phyloP scores from a whole-genome alignment of 2,888 invertebrate genomes.

The Phytoseiulus persimilis region DNA sequence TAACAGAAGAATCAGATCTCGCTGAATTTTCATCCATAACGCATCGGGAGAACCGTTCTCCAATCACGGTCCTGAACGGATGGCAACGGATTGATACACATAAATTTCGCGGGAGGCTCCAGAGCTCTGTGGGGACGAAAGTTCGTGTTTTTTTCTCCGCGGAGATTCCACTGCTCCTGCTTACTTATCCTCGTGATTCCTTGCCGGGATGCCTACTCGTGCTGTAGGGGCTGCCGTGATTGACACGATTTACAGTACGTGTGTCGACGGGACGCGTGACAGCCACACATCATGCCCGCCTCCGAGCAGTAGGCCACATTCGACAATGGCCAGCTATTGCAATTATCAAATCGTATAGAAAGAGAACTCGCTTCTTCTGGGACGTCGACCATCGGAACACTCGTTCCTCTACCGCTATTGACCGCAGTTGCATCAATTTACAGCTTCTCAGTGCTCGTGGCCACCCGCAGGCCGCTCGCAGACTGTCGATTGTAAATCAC shows the following conservation, averaged over 20 bases:
- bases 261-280: too few species aligned
- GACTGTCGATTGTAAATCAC: neutral
- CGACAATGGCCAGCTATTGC: neutral
- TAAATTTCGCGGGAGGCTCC: too few species aligned
- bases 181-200: too few species aligned
- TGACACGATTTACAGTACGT: neutral
- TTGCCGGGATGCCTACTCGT: neutral
- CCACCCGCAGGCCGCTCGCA: neutral
- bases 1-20: neutral
- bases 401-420: neutral
- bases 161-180: too few species aligned
- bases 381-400: neutral
- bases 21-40: too few species aligned
- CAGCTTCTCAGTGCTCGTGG: neutral
- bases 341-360: neutral
- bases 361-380: neutral
- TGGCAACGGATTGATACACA: too few species aligned
- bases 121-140: too few species aligned
- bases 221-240: neutral
- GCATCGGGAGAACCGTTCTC: too few species aligned
- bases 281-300: neutral
- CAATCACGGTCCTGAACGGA: too few species aligned
- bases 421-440: neutral
- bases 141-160: too few species aligned
- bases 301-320: neutral